phyloP scores from a whole-genome alignment of 2,797 vertebrate species.

The Sciurus vulgaris region DNA sequence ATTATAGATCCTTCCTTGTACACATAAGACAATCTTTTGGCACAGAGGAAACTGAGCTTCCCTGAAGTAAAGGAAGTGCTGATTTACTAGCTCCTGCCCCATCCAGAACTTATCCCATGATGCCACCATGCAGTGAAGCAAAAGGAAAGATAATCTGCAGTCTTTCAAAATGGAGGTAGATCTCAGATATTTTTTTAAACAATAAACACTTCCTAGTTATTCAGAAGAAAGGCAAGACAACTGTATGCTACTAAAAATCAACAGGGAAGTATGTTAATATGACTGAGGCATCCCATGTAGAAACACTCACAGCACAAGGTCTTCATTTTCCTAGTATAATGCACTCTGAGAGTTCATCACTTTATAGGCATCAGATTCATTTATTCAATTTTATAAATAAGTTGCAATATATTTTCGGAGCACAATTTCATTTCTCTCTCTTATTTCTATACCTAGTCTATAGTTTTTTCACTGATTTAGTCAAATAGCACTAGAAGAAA shows the following conservation, averaged over 20 bases:
- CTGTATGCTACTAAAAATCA: neutral
- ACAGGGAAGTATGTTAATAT: neutral
- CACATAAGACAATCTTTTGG: neutral
- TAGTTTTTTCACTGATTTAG: neutral
- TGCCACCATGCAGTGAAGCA: neutral
- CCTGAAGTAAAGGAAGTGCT: neutral
- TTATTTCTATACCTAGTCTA: neutral
- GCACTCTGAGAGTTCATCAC: neutral
- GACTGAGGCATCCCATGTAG: neutral
- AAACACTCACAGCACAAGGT: neutral
- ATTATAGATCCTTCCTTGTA: neutral
- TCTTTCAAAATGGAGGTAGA: neutral
- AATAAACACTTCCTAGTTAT: neutral
- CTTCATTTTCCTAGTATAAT: neutral
- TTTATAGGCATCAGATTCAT: neutral
- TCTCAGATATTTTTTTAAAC: neutral
- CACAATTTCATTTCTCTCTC: neutral
- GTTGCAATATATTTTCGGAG: neutral
- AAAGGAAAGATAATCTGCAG: neutral
- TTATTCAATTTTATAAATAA: conserved; percentile 8
- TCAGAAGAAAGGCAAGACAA: neutral
- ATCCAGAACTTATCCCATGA: no score
- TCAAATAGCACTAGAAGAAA: neutral
- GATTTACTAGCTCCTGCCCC: neutral
- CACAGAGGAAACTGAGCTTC: neutral